phyloP scores from a whole-genome alignment of 2,888 invertebrate genomes.

The Eupithecia subumbrata region DNA sequence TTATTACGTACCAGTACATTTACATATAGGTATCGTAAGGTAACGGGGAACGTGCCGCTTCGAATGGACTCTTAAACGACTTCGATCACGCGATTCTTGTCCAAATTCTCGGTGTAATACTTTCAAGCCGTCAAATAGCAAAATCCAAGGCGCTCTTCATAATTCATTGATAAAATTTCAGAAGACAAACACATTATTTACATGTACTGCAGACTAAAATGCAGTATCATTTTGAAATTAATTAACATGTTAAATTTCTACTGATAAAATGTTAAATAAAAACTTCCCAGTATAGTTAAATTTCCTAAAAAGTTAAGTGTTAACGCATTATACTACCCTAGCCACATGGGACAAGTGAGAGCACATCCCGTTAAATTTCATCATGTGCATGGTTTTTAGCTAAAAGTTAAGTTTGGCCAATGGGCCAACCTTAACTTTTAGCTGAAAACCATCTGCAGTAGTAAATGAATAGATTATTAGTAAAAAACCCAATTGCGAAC shows the following conservation, averaged over 20 bases:
- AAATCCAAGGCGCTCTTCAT: constrained; percentile 2
- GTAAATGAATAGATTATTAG: not conserved
- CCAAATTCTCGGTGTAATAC: constrained; percentile 50
- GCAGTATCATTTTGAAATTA: too few species aligned
- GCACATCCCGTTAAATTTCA: too few species aligned
- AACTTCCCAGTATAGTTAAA: too few species aligned
- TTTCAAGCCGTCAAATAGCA: constrained; percentile 36
- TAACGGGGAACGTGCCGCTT: constrained; percentile 55
- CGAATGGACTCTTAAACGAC: constrained; percentile 64
- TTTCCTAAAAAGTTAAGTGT: not conserved
- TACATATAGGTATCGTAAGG: constrained; percentile 41
- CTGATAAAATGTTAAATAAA: too few species aligned
- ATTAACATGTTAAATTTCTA: too few species aligned
- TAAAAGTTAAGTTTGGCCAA: too few species aligned
- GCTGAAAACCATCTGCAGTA: too few species aligned
- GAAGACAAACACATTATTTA: not conserved
- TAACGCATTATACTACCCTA: not conserved
- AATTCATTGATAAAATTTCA: not conserved
- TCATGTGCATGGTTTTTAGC: too few species aligned
- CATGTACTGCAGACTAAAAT: too few species aligned
- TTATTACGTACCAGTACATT: constrained; percentile 56
- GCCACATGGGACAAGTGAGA: not conserved
- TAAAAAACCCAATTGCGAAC: not conserved
- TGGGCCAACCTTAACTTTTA: too few species aligned
- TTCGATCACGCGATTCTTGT: constrained; percentile 71